Conservation (phyloP, 1,140 invertebrate species). For the Conus ventricosus region DNA sequence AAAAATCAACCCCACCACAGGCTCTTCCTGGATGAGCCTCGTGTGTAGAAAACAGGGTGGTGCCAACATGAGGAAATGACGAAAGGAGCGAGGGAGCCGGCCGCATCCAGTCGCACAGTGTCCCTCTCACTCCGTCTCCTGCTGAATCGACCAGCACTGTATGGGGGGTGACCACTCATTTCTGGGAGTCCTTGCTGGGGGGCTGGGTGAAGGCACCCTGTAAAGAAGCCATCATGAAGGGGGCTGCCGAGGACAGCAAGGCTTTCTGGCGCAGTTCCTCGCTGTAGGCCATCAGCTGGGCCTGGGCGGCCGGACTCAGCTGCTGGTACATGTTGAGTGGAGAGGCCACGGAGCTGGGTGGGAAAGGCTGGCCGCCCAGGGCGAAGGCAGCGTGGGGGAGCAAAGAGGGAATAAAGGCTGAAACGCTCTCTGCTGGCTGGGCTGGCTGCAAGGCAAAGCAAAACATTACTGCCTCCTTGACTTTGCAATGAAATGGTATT, state of each 20-base stretch:
- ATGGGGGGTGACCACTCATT: not conserved
- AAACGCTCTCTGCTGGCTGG: conserved; percentile 18
- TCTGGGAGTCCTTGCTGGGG: conserved; percentile 24
- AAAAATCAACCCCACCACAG: no score
- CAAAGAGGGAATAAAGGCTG: not conserved
- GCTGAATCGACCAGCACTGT: no score
- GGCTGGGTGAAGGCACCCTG: conserved; percentile 19
- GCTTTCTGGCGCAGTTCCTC: conserved; percentile 42
- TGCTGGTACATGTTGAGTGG: conserved; percentile 32
- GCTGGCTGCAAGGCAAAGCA: not conserved
- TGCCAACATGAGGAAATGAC: no score
- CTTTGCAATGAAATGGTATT: no score
- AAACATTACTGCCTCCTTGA: no score
- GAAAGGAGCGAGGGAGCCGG: no score
- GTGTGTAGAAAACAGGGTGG: no score
- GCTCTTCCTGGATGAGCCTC: no score
- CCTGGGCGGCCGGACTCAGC: conserved; percentile 17
- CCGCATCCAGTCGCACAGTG: no score
- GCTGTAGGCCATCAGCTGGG: conserved; percentile 38
- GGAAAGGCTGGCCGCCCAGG: not conserved
- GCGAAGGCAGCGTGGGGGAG: conserved; percentile 45
- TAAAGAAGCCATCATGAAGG: conserved; percentile 32
- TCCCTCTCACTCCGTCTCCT: no score
- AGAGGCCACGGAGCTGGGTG: not conserved
- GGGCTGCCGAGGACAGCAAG: not conserved